Evolutionary conservation across 2,113 vertebrate genomes (phyloP).

Genomic region (Myodes glareolus): DNA sequence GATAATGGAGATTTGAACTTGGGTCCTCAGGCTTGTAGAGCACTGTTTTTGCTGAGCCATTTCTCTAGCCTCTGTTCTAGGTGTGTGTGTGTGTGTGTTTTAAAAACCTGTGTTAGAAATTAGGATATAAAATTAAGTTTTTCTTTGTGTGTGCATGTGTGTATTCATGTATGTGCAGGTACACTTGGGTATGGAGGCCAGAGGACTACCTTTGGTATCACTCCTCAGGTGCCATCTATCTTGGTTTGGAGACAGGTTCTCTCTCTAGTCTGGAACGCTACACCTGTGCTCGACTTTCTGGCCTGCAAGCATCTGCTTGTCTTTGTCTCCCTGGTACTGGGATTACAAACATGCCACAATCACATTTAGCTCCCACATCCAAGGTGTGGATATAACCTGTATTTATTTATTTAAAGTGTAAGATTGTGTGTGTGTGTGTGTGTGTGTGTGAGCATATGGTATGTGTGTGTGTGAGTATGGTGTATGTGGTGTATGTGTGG

Average conservation of each 20-base stretch:
- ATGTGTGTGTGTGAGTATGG: neutral
- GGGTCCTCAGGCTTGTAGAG: neutral
- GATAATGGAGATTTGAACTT: neutral
- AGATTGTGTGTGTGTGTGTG: neutral
- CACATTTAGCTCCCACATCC: neutral
- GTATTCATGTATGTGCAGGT: neutral
- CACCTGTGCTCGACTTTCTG: too few relatives aligned
- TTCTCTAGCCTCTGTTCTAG: neutral
- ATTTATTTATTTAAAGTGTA: neutral
- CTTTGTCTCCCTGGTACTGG: neutral
- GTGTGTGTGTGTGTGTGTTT: neutral
- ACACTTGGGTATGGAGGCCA: too few relatives aligned
- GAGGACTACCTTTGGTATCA: neutral
- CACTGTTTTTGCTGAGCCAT: neutral
- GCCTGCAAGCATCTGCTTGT: too few relatives aligned
- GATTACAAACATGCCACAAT: neutral
- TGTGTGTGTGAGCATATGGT: too few relatives aligned
- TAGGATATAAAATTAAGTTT: neutral
- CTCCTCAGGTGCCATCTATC: neutral
- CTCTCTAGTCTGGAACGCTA: too few relatives aligned
- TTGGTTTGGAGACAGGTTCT: too few relatives aligned
- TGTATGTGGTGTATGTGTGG: too few relatives aligned
- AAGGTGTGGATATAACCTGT: neutral
- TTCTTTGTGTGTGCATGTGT: neutral
- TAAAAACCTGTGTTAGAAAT: neutral